Base-by-base conservation (phyloP, 1,140 invertebrate species). In the Samia ricini region DNA sequence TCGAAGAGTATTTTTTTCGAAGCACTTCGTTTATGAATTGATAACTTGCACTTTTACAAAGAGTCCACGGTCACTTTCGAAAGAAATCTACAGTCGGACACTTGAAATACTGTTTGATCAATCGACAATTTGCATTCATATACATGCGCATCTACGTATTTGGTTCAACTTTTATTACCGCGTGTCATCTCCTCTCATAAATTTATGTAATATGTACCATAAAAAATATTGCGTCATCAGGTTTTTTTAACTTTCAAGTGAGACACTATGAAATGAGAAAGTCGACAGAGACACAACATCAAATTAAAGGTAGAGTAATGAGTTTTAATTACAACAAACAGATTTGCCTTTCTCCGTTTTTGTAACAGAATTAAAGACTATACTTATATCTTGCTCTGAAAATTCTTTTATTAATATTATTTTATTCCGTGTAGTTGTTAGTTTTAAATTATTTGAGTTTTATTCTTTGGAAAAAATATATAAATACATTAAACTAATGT, bases 241-340 rank as follows among this genome's bases (percentile, higher is more conserved):
- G 33, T 42, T 15, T 42, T 15, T 15, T 15, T 42, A 15, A 42
- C 33, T 42, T 42, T 42, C 33, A 15, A 42, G 33, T 42, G 33
- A n/a, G n/a, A 42, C 33, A 42, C 33, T 42, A 42, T 42, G 33
- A 42, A 42, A 42, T 42, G 33, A 42, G 33, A 42, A 42, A 42
- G 33, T 42, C 12, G 33, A 42, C 12, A 8, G 33, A 42, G 33
- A 42, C 12, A 8, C 10, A 42, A 42, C 33, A 4, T 42, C n/a
- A 42, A 42, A 42, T 42, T 42, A 15, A 42, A 42, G 12, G 12
- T n/a, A n/a, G n/a, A n/a, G n/a, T 42, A 42, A 42, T 42, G 33
- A 42, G 33, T 42, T 42, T 12, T 42, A 42, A 42, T 42, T 42
- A 15, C 33, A 42, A 42, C 12, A 15, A 42, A 42, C 12, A 15